Conservation (phyloP, 2,797 vertebrate species). For the Podarcis lilfordi region DNA sequence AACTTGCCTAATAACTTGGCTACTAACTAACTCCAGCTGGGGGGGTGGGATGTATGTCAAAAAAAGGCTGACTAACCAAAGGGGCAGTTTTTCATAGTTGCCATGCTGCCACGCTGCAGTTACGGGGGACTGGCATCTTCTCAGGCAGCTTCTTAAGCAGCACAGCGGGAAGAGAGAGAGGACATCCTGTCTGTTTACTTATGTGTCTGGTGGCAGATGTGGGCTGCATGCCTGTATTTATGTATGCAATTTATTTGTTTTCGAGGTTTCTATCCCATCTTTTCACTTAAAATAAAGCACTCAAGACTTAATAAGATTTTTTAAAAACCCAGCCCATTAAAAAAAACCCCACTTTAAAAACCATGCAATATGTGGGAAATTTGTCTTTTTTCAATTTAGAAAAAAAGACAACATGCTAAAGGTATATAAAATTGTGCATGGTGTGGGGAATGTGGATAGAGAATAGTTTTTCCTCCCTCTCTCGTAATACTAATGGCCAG, state of each 20-base stretch:
- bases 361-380: neutral
- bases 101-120: fast-evolving
- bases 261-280: neutral
- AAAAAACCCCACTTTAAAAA: neutral
- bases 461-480: no score
- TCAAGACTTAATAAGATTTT: neutral
- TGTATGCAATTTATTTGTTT: neutral
- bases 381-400: no score
- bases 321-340: neutral
- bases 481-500: no score
- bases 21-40: no score
- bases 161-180: neutral
- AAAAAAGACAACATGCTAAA: no score
- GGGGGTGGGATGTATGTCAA: fast-evolving
- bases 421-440: no score
- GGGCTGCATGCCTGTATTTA: neutral
- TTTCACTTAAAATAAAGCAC: neutral
- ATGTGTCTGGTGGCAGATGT: neutral
- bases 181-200: neutral
- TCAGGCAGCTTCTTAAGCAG: neutral
- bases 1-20: neutral
- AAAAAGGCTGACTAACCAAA: neutral
- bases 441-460: no score
- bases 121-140: neutral
- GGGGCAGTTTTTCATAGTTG: fast-evolving